Base-by-base conservation (phyloP, 2,888 invertebrate species). In the Scaptomyza polygonia region DNA sequence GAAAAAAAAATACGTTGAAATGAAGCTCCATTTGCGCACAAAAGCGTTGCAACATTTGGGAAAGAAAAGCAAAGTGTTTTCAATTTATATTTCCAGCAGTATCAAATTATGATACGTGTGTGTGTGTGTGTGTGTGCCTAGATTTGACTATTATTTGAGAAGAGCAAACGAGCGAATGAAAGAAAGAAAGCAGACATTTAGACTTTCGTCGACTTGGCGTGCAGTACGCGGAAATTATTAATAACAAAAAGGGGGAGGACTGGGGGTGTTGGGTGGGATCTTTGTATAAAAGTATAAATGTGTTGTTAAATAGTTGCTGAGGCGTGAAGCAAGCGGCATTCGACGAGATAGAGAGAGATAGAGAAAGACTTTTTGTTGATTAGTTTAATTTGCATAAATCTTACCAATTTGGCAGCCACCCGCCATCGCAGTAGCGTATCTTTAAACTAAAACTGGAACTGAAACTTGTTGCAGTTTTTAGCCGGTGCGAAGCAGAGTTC, bases 331-430 rank as follows among this genome's bases (percentile, higher is more conserved):
- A 12, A 53, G 64, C 63, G 63, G 62, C 44, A 61, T 52, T 56
- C 5, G 6, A 14, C n/a, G 14, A 36, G 14, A 36, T 54, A 63
- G 65, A 62, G n/a, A n/a, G 36, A 36, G 36, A 14, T 7, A 36
- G 14, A 14, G 8, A 36, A 54, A 65, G 65, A 62, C 72, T 75
- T 83, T 88, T 86, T 79, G 79, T 88, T 84, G 80, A 84, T 88
- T 86, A 86, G 72, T 71, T 86, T 70, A 78, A 85, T 88, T 88
- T 86, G 87, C 84, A 85, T 88, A 85, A 79, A 77, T 77, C 76
- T 72, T 54, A 36, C 70, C 76, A 72, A 72, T 82, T 77, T 66
- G 75, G 63, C 71, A 56, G 55, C 67, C 75, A 62, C 64, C 77
- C 67, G 54, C 62, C 44, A 43, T 18, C 14, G 48, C 18, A 32